Evolutionary conservation across 2,888 invertebrate species (phyloP).

Genomic region (Noctua pronuba): DNA sequence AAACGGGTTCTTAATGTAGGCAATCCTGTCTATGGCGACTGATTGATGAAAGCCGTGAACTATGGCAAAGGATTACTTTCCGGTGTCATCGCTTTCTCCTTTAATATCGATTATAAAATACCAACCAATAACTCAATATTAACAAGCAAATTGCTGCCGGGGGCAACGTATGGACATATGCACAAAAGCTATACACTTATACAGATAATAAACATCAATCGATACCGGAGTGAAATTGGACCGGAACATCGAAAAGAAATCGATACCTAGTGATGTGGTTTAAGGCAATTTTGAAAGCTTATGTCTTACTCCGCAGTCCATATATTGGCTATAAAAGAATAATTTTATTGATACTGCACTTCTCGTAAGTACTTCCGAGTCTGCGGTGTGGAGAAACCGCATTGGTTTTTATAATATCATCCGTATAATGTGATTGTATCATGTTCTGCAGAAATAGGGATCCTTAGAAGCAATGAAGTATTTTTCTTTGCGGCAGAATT

Average conservation of each 20-base stretch:
- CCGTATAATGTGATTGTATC: constrained; percentile 47
- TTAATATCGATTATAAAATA: constrained; percentile 77
- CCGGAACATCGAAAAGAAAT: constrained; percentile 85
- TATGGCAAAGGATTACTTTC: constrained; percentile 74
- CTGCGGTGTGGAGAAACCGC: constrained; percentile 57
- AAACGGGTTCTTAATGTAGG: constrained; percentile 57
- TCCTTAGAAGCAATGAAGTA: constrained; percentile 8
- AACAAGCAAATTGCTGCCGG: constrained; percentile 79
- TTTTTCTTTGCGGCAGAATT: neutral
- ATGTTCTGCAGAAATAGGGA: constrained; percentile 34
- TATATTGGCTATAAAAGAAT: constrained; percentile 70
- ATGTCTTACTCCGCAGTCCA: constrained; percentile 69
- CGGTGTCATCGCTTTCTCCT: constrained; percentile 81
- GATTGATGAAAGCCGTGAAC: constrained; percentile 80
- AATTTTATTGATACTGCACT: constrained; percentile 67
- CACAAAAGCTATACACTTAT: constrained; percentile 67
- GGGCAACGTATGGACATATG: constrained; percentile 68
- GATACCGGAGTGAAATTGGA: constrained; percentile 80
- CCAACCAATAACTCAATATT: constrained; percentile 77
- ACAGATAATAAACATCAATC: constrained; percentile 76
- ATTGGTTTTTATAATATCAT: constrained; percentile 53
- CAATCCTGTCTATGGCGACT: constrained; percentile 64
- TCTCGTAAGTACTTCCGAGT: constrained; percentile 56
- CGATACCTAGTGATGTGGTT: constrained; percentile 75
- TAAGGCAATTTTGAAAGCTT: constrained; percentile 77